Percentiles rank a stretch among this genome's conserved stretches.
phyloP scores from a whole-genome alignment of 2,113 vertebrate genomes.

The Sus scrofa region T2T-Sscrofa CM000830.6:30082001-30082500 shows the following conservation, averaged over 20 bases:
- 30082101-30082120: not conserved
- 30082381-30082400: not conserved
- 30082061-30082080: not conserved
- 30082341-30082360: not conserved
- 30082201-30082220: not conserved
- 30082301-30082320: not conserved
- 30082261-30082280: not conserved
- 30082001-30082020: not conserved
- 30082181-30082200: not conserved
- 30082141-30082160: not conserved
- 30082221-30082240: not conserved
- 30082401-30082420: not conserved
- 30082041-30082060: not conserved
- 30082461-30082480: not conserved
- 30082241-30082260: not conserved
- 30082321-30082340: not conserved
- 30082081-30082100: not conserved
- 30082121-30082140: slow-evolving; percentile 22
- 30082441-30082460: not conserved
- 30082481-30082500: not conserved
- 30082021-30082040: not conserved
- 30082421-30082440: not conserved
- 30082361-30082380: not conserved
- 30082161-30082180: not conserved
- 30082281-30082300: not conserved